Conservation (phyloP, 2,797 vertebrate species). For the Menidia menidia region DNA sequence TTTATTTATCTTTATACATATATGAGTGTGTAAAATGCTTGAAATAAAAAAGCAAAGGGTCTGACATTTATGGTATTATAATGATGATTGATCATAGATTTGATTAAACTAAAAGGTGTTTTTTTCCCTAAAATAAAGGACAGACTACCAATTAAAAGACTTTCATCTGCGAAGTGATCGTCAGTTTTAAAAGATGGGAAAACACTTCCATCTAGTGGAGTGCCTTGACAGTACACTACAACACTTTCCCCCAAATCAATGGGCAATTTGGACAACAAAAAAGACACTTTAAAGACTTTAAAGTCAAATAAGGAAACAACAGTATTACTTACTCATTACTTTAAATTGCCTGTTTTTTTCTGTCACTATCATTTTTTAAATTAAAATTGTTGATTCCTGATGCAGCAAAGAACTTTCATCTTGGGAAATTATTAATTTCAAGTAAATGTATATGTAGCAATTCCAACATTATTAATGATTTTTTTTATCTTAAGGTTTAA, state of each 20-base stretch:
- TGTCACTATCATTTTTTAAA: too few relatives aligned
- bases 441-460: too few relatives aligned
- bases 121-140: not conserved
- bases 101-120: not conserved
- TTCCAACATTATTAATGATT: too few relatives aligned
- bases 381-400: too few relatives aligned
- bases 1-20: too few relatives aligned
- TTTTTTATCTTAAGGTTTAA: too few relatives aligned
- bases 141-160: not conserved
- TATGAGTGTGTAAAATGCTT: too few relatives aligned
- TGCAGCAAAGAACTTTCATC: too few relatives aligned
- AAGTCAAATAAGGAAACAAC: not conserved
- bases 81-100: not conserved
- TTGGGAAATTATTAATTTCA: too few relatives aligned
- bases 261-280: not conserved
- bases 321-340: not conserved
- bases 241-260: not conserved
- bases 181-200: not conserved
- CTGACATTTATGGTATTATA: too few relatives aligned
- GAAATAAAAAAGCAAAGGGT: too few relatives aligned
- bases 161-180: not conserved
- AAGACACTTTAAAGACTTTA: not conserved
- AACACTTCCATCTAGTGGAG: slow-evolving; percentile 66
- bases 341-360: too few relatives aligned
- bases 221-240: not conserved